These are phyloP conservation scores for Macrotrachela quadricornifera DNA, from an alignment of 1,140 invertebrate genomes.

Conservation along the genomic window DNA sequence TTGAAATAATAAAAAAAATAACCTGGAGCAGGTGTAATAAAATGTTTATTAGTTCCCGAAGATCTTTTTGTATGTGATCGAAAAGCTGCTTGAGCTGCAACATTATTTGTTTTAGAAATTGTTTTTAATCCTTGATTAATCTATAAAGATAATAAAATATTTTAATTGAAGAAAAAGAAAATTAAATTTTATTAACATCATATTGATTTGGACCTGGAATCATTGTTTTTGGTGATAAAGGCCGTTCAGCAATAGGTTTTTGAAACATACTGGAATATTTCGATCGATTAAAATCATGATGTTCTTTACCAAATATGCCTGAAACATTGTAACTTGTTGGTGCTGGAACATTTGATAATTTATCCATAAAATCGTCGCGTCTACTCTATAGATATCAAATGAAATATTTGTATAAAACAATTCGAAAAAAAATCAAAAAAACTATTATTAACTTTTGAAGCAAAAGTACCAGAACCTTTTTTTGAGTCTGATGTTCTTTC, in stretches of 20 bases:
- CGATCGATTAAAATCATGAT: too few relatives aligned
- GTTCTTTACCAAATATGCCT: too few relatives aligned
- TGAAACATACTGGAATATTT: slow-evolving; percentile 4
- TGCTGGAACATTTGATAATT: too few relatives aligned
- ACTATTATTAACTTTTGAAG: slow-evolving; percentile 1
- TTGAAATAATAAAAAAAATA: too few relatives aligned
- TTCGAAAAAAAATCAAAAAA: neutral
- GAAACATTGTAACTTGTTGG: too few relatives aligned
- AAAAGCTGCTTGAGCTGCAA: slow-evolving; percentile 1
- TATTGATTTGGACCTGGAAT: slow-evolving; percentile 2
- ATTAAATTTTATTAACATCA: neutral
- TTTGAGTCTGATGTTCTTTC: slow-evolving; percentile 3
- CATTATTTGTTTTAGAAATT: slow-evolving; percentile 1
- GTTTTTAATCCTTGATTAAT: neutral
- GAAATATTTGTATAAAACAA: too few relatives aligned
- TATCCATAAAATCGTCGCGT: too few relatives aligned
- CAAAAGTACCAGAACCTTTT: slow-evolving; percentile 6
- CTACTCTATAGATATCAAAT: too few relatives aligned
- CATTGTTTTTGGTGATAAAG: neutral
- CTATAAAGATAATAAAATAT: neutral
- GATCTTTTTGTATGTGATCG: slow-evolving; percentile 7
- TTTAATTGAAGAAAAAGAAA: too few relatives aligned
- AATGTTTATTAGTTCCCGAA: neutral
- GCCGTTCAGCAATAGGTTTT: slow-evolving; percentile 2
- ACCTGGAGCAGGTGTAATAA: neutral